Evolutionary conservation across 2,113 vertebrate genomes (phyloP), one percentile per base, ranked within the genome.

Genomic region (Gnathonemus echidnorhynchus): DNA sequence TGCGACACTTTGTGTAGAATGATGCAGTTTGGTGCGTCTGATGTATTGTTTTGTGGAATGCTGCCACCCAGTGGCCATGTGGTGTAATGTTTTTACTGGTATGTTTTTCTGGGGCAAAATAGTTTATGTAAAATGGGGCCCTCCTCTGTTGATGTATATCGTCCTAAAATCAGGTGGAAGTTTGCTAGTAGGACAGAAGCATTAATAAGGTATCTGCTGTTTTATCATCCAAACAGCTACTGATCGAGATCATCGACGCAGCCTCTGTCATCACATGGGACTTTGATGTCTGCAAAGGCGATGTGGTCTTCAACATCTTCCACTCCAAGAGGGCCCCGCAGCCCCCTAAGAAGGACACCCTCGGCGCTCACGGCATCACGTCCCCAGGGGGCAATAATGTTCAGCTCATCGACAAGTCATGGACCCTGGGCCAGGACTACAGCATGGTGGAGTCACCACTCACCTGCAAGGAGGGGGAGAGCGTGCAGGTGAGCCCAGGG

Each of bases 211-310:
- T 9, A 46, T 85, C 10, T 85, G 45, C 7, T 10, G 45, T 85
- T 48, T 48, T 24, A 46, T 46, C 3, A 10, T 85, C 39, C 45
- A 8, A 70, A 87, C 94, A 99, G 98, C 96, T 99, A 90, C 94
- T 98, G 91, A 95, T 99, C 10, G 97, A 99, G 94, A 98, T 99
- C 27, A 95, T 97, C 62, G 98, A 99, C 0, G 96, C 97, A 6
- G 97, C 98, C 0, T 98, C 97, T 0, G 98, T 99, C 91, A 99
- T 99, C 95, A 99, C 98, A 0, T 99, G 98, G 98, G 98, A 99
- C 93, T 99, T 99, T 86, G 98, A 99, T 0, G 97, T 99, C 91
- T 98, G 96, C 92, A 99, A 98, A 95, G 98, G 98, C 0, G 98
- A 99, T 91, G 95, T 98, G 3, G 94, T 97, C 48, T 99, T 99